These are phyloP conservation scores for Distichodus sexfasciatus DNA, from an alignment of 2,797 vertebrate species.

Conservation along the genomic window DNA sequence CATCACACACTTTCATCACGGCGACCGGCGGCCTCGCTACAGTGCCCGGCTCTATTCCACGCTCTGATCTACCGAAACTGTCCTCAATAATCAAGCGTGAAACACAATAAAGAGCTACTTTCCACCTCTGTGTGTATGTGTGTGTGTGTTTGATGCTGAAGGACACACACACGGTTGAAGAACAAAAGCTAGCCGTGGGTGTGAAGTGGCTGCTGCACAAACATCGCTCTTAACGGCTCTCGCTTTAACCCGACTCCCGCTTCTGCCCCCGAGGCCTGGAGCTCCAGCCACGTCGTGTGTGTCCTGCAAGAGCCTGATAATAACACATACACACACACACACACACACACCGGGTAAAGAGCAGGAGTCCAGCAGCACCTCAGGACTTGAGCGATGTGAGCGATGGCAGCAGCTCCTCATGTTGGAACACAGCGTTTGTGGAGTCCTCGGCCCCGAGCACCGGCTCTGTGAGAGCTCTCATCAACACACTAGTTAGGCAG, in stretches of 20 bases:
- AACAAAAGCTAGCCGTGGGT: conserved; percentile 63
- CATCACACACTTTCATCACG: conserved; percentile 43
- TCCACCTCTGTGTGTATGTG: conserved; percentile 52
- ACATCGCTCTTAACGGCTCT: conserved; percentile 68
- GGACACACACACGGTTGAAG: conserved; percentile 46
- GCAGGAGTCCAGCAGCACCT: too few relatives aligned
- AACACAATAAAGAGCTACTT: conserved; percentile 60
- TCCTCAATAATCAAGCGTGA: conserved; percentile 41
- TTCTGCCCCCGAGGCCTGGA: conserved; percentile 52
- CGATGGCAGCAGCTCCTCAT: too few relatives aligned
- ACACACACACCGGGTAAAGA: conserved; percentile 72
- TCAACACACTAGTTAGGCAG: too few relatives aligned
- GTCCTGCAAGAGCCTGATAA: conserved; percentile 58
- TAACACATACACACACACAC: conserved; percentile 74
- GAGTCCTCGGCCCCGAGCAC: too few relatives aligned
- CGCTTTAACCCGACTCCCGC: conserved; percentile 60
- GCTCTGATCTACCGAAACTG: not conserved
- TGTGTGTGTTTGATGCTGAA: conserved; percentile 55
- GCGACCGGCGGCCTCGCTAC: too few relatives aligned
- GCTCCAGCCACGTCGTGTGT: conserved; percentile 43
- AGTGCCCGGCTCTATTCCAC: not conserved
- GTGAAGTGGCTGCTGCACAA: conserved; percentile 64
- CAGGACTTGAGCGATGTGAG: too few relatives aligned
- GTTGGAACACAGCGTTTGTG: too few relatives aligned
- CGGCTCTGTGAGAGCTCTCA: too few relatives aligned